Evolutionary conservation across 2,113 vertebrate species (phyloP), one percentile per base, ranked within the genome.

Genomic region (Lichenostomus cassidix): DNA sequence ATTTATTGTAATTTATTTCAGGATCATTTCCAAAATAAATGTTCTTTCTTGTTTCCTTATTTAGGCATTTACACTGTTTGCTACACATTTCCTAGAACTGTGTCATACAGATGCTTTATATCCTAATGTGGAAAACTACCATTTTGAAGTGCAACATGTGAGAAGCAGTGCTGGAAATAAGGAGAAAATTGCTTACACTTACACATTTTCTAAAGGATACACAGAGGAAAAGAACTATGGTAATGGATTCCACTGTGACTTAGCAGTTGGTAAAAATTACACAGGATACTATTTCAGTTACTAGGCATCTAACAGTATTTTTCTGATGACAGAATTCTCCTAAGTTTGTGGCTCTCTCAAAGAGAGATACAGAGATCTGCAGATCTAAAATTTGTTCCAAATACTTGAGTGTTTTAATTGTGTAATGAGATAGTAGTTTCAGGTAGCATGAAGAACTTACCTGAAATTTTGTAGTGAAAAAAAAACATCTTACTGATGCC

Each of bases 51-150:
- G 18, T 93, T 96, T 65, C 88, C 67, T 89, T 49, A 71, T 96
- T 67, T 90, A 99, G 99, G 99, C 98, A 14, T 99, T 99, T 97
- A 99, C 99, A 35, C 87, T 99, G 67, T 99, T 99, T 97, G 99
- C 99, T 68, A 99, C 99, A 9, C 99, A 99, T 97, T 99, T 98
- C 85, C 97, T 99, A 95, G 99, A 99, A 93, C 96, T 99, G 13
- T 99, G 99, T 96, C 99, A 99, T 47, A 97, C 99, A 35, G 98
- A 99, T 65, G 95, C 97, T 83, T 96, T 99, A 27, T 99, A 99
- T 97, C 99, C 98, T 52, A 99, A 99, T 15, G 98, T 99, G 91
- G 99, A 99, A 97, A 99, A 99, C 88, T 98, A 98, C 95, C 98
- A 99, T 97, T 99, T 99, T 98, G 98, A 99, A 98, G 99, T 99